These are phyloP conservation scores for Coendou prehensilis DNA, from an alignment of 2,797 vertebrate genomes.

Conservation along the genomic window DNA sequence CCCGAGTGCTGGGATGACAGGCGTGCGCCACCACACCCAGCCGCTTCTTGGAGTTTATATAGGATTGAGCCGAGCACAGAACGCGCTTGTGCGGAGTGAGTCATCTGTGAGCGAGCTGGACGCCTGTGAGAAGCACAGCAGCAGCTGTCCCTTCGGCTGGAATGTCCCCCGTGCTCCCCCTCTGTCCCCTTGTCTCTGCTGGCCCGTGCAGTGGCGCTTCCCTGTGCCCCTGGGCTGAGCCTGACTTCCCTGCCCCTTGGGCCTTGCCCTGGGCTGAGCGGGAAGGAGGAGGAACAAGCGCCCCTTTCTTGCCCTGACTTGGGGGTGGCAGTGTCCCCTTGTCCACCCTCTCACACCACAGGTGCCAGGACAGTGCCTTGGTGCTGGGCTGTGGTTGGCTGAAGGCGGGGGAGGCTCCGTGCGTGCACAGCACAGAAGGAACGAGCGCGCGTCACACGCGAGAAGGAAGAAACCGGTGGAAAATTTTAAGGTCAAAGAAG, in stretches of 20 bases:
- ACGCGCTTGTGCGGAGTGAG: background rate
- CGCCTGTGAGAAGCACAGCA: rapidly evolving
- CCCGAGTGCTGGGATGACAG: background rate
- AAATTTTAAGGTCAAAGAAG: constrained; percentile 22
- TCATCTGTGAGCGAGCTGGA: background rate
- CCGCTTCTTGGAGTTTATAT: background rate
- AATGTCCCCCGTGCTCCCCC: background rate
- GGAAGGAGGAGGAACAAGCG: too few relatives aligned
- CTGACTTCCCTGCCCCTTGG: too few relatives aligned
- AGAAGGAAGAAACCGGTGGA: background rate
- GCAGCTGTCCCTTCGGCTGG: background rate
- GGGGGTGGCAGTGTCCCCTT: too few relatives aligned
- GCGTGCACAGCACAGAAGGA: background rate
- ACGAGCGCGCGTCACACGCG: background rate
- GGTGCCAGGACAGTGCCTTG: too few relatives aligned
- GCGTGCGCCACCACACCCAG: background rate
- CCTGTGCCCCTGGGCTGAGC: background rate
- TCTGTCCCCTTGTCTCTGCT: background rate
- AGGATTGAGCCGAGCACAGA: background rate
- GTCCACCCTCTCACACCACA: too few relatives aligned
- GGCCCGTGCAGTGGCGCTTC: rapidly evolving
- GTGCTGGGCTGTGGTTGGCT: too few relatives aligned
- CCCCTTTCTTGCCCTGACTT: too few relatives aligned
- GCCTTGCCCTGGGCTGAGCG: too few relatives aligned
- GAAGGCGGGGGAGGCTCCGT: too few relatives aligned